Percentiles rank a stretch among this genome's conserved stretches.
Evolutionary conservation across 92 coral and sea anemone species (phyloP).

Genomic region (Virgularia gustaviana): DNA sequence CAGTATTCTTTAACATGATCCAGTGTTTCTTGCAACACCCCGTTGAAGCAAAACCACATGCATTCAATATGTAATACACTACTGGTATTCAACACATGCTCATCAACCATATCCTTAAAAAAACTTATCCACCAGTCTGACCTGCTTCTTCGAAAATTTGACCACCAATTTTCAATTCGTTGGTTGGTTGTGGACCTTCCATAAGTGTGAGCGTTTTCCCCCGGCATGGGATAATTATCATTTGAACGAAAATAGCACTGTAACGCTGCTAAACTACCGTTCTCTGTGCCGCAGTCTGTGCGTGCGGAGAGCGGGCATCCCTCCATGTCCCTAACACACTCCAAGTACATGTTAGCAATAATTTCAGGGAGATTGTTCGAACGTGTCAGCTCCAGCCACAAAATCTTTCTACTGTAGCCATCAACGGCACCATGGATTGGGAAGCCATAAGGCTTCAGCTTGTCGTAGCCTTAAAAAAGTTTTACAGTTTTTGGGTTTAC

Average conservation of each 20-base stretch:
- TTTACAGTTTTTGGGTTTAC: neutral
- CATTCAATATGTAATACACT: conserved; percentile 8
- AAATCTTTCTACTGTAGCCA: conserved; percentile 9
- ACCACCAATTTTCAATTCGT: conserved; percentile 6
- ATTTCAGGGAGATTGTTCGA: conserved; percentile 8
- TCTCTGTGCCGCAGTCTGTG: neutral
- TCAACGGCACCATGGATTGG: too few relatives aligned
- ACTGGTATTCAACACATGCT: neutral
- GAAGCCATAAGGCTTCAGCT: conserved; percentile 11
- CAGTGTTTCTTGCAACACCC: conserved; percentile 19
- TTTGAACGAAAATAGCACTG: neutral
- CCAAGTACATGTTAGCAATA: neutral
- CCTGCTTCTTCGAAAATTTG: neutral
- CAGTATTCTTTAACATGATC: conserved; percentile 31
- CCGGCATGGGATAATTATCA: conserved; percentile 5
- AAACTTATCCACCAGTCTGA: conserved; percentile 10
- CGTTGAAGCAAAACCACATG: conserved; percentile 13
- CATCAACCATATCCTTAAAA: conserved; percentile 14
- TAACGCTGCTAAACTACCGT: neutral
- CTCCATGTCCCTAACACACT: conserved; percentile 7
- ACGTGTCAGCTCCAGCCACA: conserved; percentile 2
- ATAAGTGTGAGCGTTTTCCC: conserved; percentile 6
- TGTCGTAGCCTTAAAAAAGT: neutral
- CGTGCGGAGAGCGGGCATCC: neutral
- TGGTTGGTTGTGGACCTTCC: neutral